Evolutionary conservation across 2,797 vertebrate species (phyloP), one percentile per base, ranked within the genome.

Genomic region (Girardinus metallicus): DNA sequence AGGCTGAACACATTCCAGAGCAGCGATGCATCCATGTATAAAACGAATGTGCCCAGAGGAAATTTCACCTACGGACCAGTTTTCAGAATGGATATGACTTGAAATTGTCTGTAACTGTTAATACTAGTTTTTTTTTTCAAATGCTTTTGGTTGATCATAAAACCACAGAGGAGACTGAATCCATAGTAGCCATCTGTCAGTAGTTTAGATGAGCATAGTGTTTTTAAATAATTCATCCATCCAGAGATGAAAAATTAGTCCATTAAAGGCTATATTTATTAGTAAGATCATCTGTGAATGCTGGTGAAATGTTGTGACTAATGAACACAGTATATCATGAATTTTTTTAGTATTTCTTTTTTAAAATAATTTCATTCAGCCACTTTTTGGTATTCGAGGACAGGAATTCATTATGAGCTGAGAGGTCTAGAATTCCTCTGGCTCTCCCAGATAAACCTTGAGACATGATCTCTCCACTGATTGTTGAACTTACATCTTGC

Each of bases 1-100:
- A 91, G 86, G 92, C 93, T 93, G 91, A 88, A 83, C 77, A 82
- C 94, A 95, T 96, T 96, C 94, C 94, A 94, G 89, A 93, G 87
- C 82, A 88, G 88, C 89, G 91, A 94, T 92, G 89, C 90, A 93
- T 94, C 90, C 70, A 82, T 77, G 87, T 78, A 90, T 89, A 86
- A 91, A 89, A 89, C 85, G 73, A 82, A 89, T 85, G 79, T 73
- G 88, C 92, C 90, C 91, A 89, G 86, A 91, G 82, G 76, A 89
- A 79, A 77, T 76, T 82, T 80, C 81, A 81, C 83, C 81, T 83
- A 75, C 70, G 16, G 70, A 43, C 43, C 34, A n/a, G 12, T 39
- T 46, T 78, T 70, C 46, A 77, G 81, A 41, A 64, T 76, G 64
- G 49, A 60, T 75, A 47, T 26, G 72, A 74, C 62, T 80, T 57